Base-by-base conservation (phyloP, 2,797 vertebrate genomes). In the Novumbra hubbsi region DNA sequence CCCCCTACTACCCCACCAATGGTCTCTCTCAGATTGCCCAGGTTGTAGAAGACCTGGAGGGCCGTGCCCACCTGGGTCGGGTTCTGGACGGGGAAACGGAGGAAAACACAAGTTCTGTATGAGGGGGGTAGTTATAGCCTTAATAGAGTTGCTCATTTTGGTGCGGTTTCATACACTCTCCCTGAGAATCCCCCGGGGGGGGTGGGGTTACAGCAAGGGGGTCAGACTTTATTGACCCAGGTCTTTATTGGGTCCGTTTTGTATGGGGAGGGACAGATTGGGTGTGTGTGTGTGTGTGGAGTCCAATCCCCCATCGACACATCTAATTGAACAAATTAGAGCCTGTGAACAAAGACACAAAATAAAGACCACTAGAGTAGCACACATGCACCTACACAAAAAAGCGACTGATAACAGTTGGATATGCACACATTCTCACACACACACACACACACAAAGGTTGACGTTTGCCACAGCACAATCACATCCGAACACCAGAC, bases 11-110 rank as follows among this genome's bases (percentile, higher is more conserved):
- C 95, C 27, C 74, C 91, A 72, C 82, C 87, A 78, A 98, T 92
- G 16, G 95, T 98, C 78, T 94, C 94, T 80, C 95, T 95, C 71
- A 99, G 89, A 83, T 88, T 96, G 70, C 97, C 96, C 70, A 99
- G 94, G 83, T 99, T 98, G 76, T 97, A 93, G 85, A 99, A 99
- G 80, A 98, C 97, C 88, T 99, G 98, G 81, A 99, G 94, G 41
- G 98, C 97, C 0, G 97, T 99, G 76, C 97, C 97, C 0, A 98
- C 97, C 90, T 99, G 97, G 70, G 95, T 96, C 19, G 97, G 97
- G 87, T 98, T 99, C 98, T 99, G 78, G 77, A 71, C 75, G 72
- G 48, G 63, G 24, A 62, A 11, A 60, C 16, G 19, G 34, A 65
- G 70, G 49, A 1, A 11, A 24, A 34, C 2, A 66, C 9, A 71